These are phyloP conservation scores for Leistus spinibarbis DNA, from an alignment of 2,888 invertebrate species.

Conservation along the genomic window DNA sequence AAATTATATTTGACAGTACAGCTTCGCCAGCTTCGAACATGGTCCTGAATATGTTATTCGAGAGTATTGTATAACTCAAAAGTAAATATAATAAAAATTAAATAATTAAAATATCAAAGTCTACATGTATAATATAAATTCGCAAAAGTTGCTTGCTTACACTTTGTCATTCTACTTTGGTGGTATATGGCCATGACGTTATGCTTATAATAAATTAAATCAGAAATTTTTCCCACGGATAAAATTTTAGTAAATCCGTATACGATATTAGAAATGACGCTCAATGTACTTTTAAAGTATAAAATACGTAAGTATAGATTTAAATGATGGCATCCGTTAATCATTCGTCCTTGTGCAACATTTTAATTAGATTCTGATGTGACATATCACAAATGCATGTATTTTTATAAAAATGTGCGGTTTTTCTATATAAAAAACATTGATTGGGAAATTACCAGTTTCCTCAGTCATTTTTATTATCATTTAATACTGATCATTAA, in stretches of 20 bases:
- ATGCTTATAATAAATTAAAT: not conserved
- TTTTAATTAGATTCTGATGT: slow-evolving; percentile 30
- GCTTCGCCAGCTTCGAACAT: slow-evolving; percentile 6
- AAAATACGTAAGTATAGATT: slow-evolving; percentile 1
- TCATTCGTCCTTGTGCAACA: slow-evolving; percentile 29
- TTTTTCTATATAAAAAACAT: slow-evolving; percentile 22
- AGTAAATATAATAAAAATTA: too few species aligned
- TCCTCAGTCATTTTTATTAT: not conserved
- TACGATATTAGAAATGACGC: too few species aligned
- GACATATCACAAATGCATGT: not conserved
- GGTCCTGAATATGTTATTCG: not conserved
- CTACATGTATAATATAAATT: too few species aligned
- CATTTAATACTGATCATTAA: not conserved
- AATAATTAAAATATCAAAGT: too few species aligned
- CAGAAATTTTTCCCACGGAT: slow-evolving; percentile 12
- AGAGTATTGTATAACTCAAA: too few species aligned
- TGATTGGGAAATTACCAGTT: not conserved
- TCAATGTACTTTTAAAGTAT: not conserved
- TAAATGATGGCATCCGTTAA: slow-evolving; percentile 19
- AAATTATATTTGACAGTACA: not conserved
- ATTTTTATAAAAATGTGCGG: slow-evolving; percentile 8
- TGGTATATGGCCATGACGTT: too few species aligned
- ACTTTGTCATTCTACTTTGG: too few species aligned
- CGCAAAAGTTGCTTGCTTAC: too few species aligned
- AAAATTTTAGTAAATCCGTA: not conserved